Evolutionary conservation across 2,888 invertebrate genomes (phyloP).

Genomic region (Emmelina monodactyla): DNA sequence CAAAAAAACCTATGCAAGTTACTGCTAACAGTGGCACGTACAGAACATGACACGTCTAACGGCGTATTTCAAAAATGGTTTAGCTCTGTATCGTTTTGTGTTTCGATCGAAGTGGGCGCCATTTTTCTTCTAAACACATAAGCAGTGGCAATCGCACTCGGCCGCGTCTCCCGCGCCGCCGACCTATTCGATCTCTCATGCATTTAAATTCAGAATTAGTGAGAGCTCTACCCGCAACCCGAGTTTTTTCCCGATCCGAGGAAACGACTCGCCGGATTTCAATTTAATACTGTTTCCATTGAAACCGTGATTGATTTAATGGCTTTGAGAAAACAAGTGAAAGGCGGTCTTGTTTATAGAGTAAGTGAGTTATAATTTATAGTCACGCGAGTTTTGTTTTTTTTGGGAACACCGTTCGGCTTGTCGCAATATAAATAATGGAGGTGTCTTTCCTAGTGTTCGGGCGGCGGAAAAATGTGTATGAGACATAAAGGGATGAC

Average conservation of each 20-base stretch:
- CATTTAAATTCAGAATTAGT: slow-evolving; percentile 66
- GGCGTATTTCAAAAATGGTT: too few relatives aligned
- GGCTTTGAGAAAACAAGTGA: slow-evolving; percentile 18
- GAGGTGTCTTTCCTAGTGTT: slow-evolving; percentile 20
- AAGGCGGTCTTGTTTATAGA: slow-evolving; percentile 5
- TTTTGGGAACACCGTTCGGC: too few relatives aligned
- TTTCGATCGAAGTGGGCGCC: too few relatives aligned
- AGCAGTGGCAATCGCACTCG: slow-evolving; percentile 51
- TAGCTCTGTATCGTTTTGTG: too few relatives aligned
- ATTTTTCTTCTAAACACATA: too few relatives aligned
- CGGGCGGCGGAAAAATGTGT: slow-evolving; percentile 47
- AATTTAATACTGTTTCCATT: slow-evolving; percentile 41
- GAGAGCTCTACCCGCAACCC: slow-evolving; percentile 45
- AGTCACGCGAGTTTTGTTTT: too few relatives aligned
- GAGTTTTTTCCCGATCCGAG: slow-evolving; percentile 46
- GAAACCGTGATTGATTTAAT: slow-evolving; percentile 55
- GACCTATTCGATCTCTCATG: slow-evolving; percentile 64
- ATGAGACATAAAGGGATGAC: slow-evolving; percentile 49
- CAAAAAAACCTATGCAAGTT: too few relatives aligned
- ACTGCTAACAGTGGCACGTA: too few relatives aligned
- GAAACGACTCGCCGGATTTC: slow-evolving; percentile 38
- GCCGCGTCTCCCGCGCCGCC: slow-evolving; percentile 36
- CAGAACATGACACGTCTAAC: too few relatives aligned
- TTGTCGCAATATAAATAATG: slow-evolving; percentile 2
- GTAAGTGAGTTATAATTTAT: too few relatives aligned